Evolutionary conservation across 1,140 invertebrate species (phyloP).

Genomic region (Leptonema lineaticorne): DNA sequence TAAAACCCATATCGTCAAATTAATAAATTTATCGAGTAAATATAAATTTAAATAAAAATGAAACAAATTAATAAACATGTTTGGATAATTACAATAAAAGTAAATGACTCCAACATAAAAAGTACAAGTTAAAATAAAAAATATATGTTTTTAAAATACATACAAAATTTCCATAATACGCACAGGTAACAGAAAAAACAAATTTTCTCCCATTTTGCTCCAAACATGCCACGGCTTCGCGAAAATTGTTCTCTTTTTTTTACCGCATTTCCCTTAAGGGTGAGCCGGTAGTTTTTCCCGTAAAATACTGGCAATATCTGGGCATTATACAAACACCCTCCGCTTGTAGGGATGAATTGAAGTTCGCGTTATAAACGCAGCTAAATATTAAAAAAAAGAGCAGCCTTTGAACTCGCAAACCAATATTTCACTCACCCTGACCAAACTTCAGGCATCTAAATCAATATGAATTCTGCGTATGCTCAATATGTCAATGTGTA

Average conservation of each 20-base stretch:
- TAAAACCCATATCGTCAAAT: too few relatives aligned
- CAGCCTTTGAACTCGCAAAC: not conserved
- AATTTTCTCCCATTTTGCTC: too few relatives aligned
- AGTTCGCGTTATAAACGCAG: not conserved
- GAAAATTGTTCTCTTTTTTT: slow-evolving; percentile 2
- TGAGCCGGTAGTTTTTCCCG: not conserved
- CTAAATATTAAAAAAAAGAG: not conserved
- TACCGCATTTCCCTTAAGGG: not conserved
- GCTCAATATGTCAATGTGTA: not conserved
- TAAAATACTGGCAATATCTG: not conserved
- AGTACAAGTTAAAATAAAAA: not conserved
- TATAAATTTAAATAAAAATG: too few relatives aligned
- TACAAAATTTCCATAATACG: slow-evolving; percentile 3
- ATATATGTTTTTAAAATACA: too few relatives aligned
- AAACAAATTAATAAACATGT: too few relatives aligned
- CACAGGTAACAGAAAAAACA: too few relatives aligned
- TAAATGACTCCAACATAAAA: not conserved
- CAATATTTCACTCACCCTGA: not conserved
- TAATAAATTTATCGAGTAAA: too few relatives aligned
- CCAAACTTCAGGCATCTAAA: not conserved
- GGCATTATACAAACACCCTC: not conserved
- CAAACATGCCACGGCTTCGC: not conserved
- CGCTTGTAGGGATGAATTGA: not conserved
- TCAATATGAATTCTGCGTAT: not conserved
- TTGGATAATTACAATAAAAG: too few relatives aligned